Evolutionary conservation across 2,113 vertebrate species (phyloP), one percentile per base, ranked within the genome.

Genomic region (Forbesichthys papilliferus): DNA sequence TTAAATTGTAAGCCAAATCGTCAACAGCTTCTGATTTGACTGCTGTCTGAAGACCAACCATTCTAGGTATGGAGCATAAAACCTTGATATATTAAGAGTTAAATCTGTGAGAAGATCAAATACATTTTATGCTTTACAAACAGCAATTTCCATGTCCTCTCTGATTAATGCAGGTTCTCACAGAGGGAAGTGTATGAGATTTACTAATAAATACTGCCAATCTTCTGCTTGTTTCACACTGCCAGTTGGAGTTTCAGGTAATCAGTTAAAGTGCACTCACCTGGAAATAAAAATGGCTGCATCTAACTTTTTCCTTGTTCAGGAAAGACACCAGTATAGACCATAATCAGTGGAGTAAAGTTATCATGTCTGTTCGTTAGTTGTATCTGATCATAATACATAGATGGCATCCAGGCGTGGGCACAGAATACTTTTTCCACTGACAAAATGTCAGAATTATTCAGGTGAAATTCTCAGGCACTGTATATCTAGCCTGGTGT

Each of bases 181-280:
- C 11, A 53, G 13, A 53, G 36, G 36, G 36, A 42, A 5, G 36
- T 6, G 5, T 42, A 42, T 42, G 36, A 42, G 36, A 5, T 42
- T 27, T 27, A 27, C 27, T 2, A 2, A 2, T 42, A 42, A 5
- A 42, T 42, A 42, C 36, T 42, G 36, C 1, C 36, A 42, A 42
- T 42, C 36, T 42, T 42, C 36, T 42, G 36, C 36, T 42, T 42
- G 7, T 42, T 42, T 42, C 5, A 42, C 36, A 42, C 36, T 8
- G 27, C 36, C 36, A 42, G 36, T 42, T 42, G 36, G 36, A 63
- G 59, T 62, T 9, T 16, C 2, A 42, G 57, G 34, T 64, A 76
- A 89, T 90, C 68, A 83, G 68, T 52, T 59, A 33, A 85, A 87
- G 70, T 85, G 77, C 6, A 9, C n/a, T 73, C 87, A 89, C 66